A percentile compares a stretch with the other conserved stretches of the same genome.
phyloP scores from a whole-genome alignment of 2,113 vertebrate species.

The Coturnix japonica region DNA sequence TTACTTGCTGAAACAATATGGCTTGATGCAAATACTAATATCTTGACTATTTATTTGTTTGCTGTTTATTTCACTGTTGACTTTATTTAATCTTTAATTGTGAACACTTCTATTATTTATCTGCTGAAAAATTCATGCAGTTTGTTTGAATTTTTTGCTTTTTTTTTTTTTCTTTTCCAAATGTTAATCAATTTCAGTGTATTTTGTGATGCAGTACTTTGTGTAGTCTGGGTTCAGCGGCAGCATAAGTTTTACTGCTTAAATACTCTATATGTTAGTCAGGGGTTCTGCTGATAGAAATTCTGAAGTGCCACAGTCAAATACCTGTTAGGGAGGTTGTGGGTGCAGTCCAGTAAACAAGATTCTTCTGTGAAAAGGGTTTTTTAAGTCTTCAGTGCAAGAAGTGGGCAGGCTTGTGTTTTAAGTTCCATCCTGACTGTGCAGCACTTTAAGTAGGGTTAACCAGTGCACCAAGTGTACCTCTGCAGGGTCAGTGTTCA shows the following conservation, averaged over 20 bases:
- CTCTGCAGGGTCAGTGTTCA: conserved; percentile 72
- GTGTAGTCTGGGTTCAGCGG: conserved; percentile 89
- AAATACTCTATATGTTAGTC: conserved; percentile 72
- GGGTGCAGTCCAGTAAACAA: conserved; percentile 75
- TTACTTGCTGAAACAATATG: background rate
- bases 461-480: conserved; percentile 62
- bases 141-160: conserved; percentile 20
- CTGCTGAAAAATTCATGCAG: conserved; percentile 16
- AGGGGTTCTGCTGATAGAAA: conserved; percentile 73
- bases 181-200: conserved; percentile 41
- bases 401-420: conserved; percentile 74
- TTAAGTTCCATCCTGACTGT: conserved; percentile 72
- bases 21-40: background rate
- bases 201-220: conserved; percentile 69
- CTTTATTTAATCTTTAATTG: background rate
- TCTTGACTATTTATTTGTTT: background rate
- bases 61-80: background rate
- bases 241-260: conserved; percentile 79
- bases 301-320: conserved; percentile 67
- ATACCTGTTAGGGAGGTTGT: conserved; percentile 77
- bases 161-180: conserved; percentile 22
- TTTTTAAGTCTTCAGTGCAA: conserved; percentile 60
- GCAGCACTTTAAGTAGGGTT: conserved; percentile 70
- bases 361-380: conserved; percentile 75
- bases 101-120: background rate